Percentiles rank a stretch among this genome's conserved stretches.
Conservation (phyloP, 2,113 vertebrate species). For the Melozone crissalis region DNA sequence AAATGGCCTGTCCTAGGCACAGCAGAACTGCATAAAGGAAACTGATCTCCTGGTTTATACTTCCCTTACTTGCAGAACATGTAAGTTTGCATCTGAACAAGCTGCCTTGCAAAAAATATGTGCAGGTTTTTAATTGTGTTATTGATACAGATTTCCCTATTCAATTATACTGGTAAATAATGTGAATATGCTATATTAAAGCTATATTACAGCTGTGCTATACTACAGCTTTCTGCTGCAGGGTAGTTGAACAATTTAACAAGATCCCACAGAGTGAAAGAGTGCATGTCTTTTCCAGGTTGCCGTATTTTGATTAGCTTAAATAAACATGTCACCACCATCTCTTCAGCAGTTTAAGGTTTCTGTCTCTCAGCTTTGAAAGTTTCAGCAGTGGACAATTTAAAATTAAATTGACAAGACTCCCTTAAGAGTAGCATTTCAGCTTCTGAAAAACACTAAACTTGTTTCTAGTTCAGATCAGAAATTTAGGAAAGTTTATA, state of each 20-base stretch:
- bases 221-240: neutral
- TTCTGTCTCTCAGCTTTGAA: neutral
- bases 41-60: neutral
- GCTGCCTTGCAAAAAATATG: neutral
- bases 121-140: neutral
- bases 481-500: neutral
- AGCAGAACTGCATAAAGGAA: neutral
- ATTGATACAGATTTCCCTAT: neutral
- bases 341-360: neutral
- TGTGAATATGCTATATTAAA: neutral
- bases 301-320: neutral
- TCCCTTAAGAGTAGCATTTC: neutral
- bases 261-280: neutral
- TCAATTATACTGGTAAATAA: neutral
- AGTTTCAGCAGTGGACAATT: neutral
- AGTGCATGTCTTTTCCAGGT: neutral
- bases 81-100: neutral
- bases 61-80: neutral
- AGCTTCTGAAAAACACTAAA: neutral
- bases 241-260: neutral
- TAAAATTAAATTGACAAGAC: neutral
- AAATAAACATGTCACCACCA: neutral
- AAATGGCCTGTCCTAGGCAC: conserved; percentile 6
- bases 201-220: neutral
- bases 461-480: neutral